A percentile compares a stretch with the other conserved stretches of the same genome.
Evolutionary conservation across 2,797 vertebrate genomes (phyloP).

Genomic region (Anableps anableps): DNA sequence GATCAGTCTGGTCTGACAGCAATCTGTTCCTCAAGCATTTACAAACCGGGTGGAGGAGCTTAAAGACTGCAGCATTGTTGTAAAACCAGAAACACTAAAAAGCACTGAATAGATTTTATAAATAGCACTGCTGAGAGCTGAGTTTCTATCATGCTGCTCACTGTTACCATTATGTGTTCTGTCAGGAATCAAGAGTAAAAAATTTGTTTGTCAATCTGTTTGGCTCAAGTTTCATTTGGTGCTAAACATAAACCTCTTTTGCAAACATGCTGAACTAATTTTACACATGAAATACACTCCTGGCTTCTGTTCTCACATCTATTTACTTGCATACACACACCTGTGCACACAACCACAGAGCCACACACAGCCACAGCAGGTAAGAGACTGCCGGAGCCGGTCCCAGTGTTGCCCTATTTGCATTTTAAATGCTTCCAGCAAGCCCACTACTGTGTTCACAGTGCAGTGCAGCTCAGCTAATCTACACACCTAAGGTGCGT

Average conservation of each 20-base stretch:
- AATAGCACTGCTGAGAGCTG: neutral
- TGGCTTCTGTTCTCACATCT: constrained; percentile 30
- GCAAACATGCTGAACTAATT: constrained; percentile 15
- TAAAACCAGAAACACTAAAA: neutral
- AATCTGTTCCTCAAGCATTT: neutral
- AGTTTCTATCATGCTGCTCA: neutral
- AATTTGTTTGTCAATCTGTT: neutral
- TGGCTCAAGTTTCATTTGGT: neutral
- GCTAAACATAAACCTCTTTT: neutral
- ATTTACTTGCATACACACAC: constrained; percentile 39
- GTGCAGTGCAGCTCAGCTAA: constrained; percentile 75
- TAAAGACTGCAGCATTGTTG: neutral
- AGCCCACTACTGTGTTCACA: constrained; percentile 79
- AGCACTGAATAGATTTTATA: neutral
- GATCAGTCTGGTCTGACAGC: neutral
- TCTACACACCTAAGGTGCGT: constrained; percentile 82
- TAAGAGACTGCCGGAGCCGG: constrained; percentile 88
- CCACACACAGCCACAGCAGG: constrained; percentile 77
- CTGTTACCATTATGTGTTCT: neutral
- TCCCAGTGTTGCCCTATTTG: constrained; percentile 81
- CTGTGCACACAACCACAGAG: constrained; percentile 35
- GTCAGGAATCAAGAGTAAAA: neutral
- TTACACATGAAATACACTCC: neutral
- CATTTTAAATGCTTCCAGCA: constrained; percentile 87
- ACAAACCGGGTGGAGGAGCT: neutral